Evolutionary conservation across 2,113 vertebrate species (phyloP), one percentile per base, ranked within the genome.

Genomic region (Zosterops pallidus): DNA sequence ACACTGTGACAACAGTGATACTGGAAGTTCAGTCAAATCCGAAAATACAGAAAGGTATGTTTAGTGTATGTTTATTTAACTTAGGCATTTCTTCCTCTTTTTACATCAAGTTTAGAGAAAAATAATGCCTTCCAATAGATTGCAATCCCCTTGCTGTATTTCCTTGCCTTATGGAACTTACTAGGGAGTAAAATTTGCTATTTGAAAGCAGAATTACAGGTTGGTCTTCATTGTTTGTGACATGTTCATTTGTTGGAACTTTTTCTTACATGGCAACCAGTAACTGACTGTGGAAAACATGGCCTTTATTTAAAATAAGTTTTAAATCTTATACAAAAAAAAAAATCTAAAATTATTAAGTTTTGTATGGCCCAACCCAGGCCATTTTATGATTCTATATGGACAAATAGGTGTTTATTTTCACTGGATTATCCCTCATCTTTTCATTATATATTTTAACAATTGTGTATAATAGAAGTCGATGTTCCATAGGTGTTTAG

Each of bases 11-110:
- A 25, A 99, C 99, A 9, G 99, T 99, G 91, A 98, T 99, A 44
- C 94, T 99, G 90, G 99, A 99, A 97, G 99, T 99, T 79, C 99
- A 99, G 94, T 99, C 99, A 77, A 99, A 99, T 95, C 99, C 99
- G 15, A 99, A 98, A 90, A 98, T 99, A 71, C 98, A 99, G 95
- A 99, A 99, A 98, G 98, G 99, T 99, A 95, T 18, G 11, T 75
- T 52, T 24, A 41, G 9, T 26, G 7, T 41, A 7, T 71, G 39
- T 13, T 49, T 83, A 37, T 86, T 56, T 63, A 57, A 68, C 35
- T 39, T 18, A 86, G 28, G 6, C 22, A 47, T 81, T 90, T 42
- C 12, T 59, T 67, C n/a, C 28, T 47, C 0, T 5, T 25, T 71
- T 47, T 11, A 2, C 22, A 22, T 56, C 31, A 63, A 35, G 8